These are phyloP conservation scores for Nymphalis polychloros DNA, from an alignment of 2,888 invertebrate species.

Conservation along the genomic window DNA sequence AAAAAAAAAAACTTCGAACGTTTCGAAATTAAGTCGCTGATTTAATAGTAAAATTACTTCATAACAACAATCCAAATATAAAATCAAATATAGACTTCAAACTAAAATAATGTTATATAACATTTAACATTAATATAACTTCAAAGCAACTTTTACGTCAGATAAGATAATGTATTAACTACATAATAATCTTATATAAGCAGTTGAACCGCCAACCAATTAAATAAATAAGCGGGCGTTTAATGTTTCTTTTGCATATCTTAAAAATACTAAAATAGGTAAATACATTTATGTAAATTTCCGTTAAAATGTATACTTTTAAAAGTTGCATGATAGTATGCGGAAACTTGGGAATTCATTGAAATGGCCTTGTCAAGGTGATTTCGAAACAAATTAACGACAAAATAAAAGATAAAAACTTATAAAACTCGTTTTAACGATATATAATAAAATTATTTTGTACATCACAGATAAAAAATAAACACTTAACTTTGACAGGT, in stretches of 20 bases:
- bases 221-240: constrained; percentile 15
- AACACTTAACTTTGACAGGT: too few species aligned
- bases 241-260: constrained; percentile 14
- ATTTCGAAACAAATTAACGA: constrained; percentile 39
- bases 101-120: too few species aligned
- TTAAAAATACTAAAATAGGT: constrained; percentile 21
- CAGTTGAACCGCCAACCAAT: constrained; percentile 5
- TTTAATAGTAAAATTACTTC: too few species aligned
- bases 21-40: too few species aligned
- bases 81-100: too few species aligned
- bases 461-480: neutral
- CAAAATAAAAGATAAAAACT: constrained; percentile 32
- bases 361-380: constrained; percentile 51
- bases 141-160: neutral
- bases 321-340: constrained; percentile 20
- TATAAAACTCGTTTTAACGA: constrained; percentile 25
- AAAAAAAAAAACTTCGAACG: too few species aligned
- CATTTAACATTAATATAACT: too few species aligned
- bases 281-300: constrained; percentile 16
- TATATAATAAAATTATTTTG: neutral
- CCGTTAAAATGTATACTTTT: constrained; percentile 16
- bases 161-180: neutral
- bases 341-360: constrained; percentile 44
- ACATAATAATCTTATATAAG: constrained; percentile 9
- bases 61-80: too few species aligned